These are phyloP conservation scores for Passer montanus DNA, from an alignment of 2,113 vertebrate genomes.

Conservation along the genomic window DNA sequence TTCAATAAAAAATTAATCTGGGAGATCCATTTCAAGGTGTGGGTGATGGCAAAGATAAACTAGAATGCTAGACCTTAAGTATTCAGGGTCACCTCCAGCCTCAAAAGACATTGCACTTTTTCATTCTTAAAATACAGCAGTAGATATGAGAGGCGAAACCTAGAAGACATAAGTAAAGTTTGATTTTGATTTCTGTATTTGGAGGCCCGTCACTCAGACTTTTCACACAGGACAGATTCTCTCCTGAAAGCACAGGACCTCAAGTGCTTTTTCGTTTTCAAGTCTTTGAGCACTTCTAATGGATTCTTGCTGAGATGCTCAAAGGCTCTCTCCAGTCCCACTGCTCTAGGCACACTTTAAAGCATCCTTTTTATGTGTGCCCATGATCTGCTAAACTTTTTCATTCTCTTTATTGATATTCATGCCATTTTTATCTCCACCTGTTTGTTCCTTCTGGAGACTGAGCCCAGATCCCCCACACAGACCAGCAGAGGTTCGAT, in stretches of 20 bases:
- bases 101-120: not conserved
- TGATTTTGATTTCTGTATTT: not conserved
- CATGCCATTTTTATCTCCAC: not conserved
- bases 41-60: not conserved
- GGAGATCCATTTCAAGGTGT: not conserved
- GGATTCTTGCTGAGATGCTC: not conserved
- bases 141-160: not conserved
- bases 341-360: not conserved
- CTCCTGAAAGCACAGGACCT: not conserved
- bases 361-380: not conserved
- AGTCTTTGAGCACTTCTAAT: not conserved
- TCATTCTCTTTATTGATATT: not conserved
- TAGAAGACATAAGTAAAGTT: not conserved
- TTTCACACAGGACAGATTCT: not conserved
- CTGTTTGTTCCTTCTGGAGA: not conserved
- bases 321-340: not conserved
- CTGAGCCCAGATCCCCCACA: not conserved
- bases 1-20: not conserved
- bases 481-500: not conserved
- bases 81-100: not conserved
- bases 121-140: not conserved
- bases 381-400: not conserved
- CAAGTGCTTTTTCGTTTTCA: not conserved
- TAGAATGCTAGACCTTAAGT: not conserved
- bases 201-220: not conserved